These are phyloP conservation scores for Drosophila mimetica DNA, from an alignment of 2,888 invertebrate species.

Conservation along the genomic window DNA sequence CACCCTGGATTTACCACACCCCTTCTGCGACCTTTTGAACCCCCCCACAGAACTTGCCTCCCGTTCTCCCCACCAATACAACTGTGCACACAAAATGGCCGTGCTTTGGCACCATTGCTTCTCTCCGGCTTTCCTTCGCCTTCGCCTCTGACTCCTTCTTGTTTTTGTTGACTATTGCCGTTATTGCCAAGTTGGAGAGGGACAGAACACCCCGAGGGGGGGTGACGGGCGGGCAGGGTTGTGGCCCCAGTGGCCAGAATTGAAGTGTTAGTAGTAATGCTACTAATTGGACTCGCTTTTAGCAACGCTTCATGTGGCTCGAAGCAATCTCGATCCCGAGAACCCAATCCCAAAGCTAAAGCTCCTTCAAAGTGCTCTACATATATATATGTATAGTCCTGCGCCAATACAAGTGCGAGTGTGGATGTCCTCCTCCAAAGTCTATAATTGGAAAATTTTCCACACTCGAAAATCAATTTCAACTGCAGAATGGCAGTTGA, in stretches of 20 bases:
- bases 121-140: conserved; percentile 42
- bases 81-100: conserved; percentile 72
- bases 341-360: conserved; percentile 36
- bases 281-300: conserved; percentile 81
- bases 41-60: neutral
- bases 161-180: conserved; percentile 73
- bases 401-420: neutral
- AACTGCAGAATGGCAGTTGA: conserved; percentile 27
- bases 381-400: neutral
- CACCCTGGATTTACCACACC: conserved; percentile 1
- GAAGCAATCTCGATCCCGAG: conserved; percentile 45
- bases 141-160: conserved; percentile 30
- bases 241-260: conserved; percentile 56
- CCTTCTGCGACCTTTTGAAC: neutral
- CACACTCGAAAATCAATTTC: conserved; percentile 77
- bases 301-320: conserved; percentile 69
- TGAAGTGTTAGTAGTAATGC: conserved; percentile 82
- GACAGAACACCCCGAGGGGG: neutral
- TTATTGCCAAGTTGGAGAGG: conserved; percentile 62
- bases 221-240: neutral
- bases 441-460: conserved; percentile 79
- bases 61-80: conserved; percentile 31
- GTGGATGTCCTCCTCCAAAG: conserved; percentile 38
- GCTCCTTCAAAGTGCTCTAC: conserved; percentile 54
- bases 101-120: conserved; percentile 78